phyloP scores from a whole-genome alignment of 1,140 invertebrate species.

The Drosophila bocqueti region DNA sequence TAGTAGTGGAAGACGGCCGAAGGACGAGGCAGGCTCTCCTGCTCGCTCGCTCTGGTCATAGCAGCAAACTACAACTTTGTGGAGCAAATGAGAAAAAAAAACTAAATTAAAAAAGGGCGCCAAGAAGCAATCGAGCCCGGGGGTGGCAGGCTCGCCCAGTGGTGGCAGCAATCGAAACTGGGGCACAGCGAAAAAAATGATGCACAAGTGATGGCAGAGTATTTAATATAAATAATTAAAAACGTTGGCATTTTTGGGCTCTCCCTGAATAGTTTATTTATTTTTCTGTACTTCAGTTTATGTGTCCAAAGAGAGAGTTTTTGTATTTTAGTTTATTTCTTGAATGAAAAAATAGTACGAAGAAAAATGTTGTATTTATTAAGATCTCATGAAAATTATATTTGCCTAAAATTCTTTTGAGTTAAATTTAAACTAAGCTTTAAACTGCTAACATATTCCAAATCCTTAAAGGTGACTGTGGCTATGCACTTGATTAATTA shows the following conservation, averaged over 20 bases:
- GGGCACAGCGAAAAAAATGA: conserved; percentile 30
- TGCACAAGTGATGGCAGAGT: conserved; percentile 2
- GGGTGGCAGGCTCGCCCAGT: not conserved
- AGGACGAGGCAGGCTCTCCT: conserved; percentile 4
- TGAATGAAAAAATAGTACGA: not conserved
- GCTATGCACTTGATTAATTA: conserved; percentile 21
- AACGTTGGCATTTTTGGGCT: not conserved
- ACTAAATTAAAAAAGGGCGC: conserved; percentile 49
- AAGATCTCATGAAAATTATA: not conserved
- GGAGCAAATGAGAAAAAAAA: conserved; percentile 37
- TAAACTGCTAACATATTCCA: not conserved
- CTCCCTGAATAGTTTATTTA: not conserved
- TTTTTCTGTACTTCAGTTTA: not conserved
- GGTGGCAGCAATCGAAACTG: conserved; percentile 22
- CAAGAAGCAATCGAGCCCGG: conserved; percentile 28
- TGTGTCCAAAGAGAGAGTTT: not conserved
- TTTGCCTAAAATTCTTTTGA: not conserved
- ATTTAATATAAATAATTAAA: conserved; percentile 11
- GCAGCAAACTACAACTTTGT: conserved; percentile 55
- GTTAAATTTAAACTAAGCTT: not conserved
- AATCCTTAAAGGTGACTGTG: not conserved
- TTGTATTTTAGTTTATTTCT: not conserved
- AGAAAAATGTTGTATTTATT: not conserved
- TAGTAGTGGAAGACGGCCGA: conserved; percentile 54
- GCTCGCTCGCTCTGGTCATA: conserved; percentile 15